Conservation (phyloP, 2,797 vertebrate genomes). For the Dryobates pubescens region DNA sequence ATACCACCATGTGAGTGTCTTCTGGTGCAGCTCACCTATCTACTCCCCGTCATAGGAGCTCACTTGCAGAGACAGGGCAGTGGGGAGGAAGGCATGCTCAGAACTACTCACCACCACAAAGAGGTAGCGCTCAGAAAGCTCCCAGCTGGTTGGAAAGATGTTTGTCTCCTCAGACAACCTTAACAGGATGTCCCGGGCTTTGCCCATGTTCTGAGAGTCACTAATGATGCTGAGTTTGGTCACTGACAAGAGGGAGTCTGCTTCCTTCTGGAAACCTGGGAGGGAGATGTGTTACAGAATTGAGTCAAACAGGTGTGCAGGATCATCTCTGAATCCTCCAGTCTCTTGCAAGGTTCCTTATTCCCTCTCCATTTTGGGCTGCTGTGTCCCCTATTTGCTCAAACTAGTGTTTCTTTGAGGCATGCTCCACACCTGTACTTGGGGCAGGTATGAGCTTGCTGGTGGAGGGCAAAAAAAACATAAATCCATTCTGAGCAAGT, state of each 20-base stretch:
- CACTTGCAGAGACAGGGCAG: not conserved
- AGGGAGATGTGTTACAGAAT: not conserved
- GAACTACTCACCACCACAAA: slow-evolving; percentile 85
- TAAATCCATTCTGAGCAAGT: not conserved
- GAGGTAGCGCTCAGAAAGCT: slow-evolving; percentile 86
- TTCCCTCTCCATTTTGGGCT: not conserved
- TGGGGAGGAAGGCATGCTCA: fast-evolving
- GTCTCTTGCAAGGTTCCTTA: not conserved
- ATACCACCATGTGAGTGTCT: not conserved
- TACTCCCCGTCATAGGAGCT: fast-evolving
- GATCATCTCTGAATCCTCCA: not conserved
- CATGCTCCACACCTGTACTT: not conserved
- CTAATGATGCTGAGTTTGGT: slow-evolving; percentile 84
- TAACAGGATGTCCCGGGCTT: slow-evolving; percentile 83
- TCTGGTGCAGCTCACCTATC: not conserved
- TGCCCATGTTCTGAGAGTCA: slow-evolving; percentile 83
- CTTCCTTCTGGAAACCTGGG: slow-evolving; percentile 92
- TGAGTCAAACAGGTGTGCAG: not conserved
- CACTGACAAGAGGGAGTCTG: slow-evolving; percentile 86
- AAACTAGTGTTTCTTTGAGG: not conserved
- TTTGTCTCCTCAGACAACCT: slow-evolving; percentile 86
- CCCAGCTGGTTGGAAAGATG: slow-evolving; percentile 85
- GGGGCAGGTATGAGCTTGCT: not conserved
- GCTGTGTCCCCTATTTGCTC: not conserved
- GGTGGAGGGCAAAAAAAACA: not conserved